A percentile compares a stretch with the other conserved stretches of the same genome.
phyloP scores from a whole-genome alignment of 2,888 invertebrate genomes.

The Cephonodes hylas region DNA sequence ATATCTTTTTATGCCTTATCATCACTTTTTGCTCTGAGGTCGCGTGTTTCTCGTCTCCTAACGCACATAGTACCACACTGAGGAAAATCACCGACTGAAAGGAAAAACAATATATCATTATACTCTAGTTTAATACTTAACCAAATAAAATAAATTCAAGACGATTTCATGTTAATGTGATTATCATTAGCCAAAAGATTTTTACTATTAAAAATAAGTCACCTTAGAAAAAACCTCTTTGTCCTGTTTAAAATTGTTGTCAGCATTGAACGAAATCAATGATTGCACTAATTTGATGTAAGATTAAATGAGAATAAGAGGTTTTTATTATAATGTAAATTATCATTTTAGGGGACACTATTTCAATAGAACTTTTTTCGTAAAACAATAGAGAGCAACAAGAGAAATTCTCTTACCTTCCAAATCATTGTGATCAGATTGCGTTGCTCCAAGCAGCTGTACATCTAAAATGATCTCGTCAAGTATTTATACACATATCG shows the following conservation, averaged over 20 bases:
- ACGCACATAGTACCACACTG: constrained; percentile 45
- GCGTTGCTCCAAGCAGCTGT: constrained; percentile 43
- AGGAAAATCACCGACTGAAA: constrained; percentile 49
- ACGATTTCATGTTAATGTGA: too few species aligned
- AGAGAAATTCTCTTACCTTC: constrained; percentile 49
- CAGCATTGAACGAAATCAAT: too few species aligned
- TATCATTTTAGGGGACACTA: not conserved
- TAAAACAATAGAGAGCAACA: not conserved
- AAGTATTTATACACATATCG: constrained; percentile 55
- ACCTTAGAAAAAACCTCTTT: too few species aligned
- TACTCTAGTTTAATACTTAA: not conserved
- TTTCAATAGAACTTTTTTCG: not conserved
- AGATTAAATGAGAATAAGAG: too few species aligned
- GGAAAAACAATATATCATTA: not conserved
- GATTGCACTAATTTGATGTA: too few species aligned
- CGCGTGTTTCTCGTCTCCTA: constrained; percentile 44
- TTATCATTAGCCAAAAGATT: too few species aligned
- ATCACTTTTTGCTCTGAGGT: constrained; percentile 55
- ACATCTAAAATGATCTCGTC: constrained; percentile 36
- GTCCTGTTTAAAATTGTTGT: too few species aligned
- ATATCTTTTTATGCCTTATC: constrained; percentile 31
- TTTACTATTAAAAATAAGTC: too few species aligned
- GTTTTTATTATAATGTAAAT: too few species aligned
- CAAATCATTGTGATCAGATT: constrained; percentile 56
- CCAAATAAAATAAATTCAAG: too few species aligned